Evolutionary conservation across 2,888 invertebrate genomes (phyloP).

Genomic region (Acheta domesticus): DNA sequence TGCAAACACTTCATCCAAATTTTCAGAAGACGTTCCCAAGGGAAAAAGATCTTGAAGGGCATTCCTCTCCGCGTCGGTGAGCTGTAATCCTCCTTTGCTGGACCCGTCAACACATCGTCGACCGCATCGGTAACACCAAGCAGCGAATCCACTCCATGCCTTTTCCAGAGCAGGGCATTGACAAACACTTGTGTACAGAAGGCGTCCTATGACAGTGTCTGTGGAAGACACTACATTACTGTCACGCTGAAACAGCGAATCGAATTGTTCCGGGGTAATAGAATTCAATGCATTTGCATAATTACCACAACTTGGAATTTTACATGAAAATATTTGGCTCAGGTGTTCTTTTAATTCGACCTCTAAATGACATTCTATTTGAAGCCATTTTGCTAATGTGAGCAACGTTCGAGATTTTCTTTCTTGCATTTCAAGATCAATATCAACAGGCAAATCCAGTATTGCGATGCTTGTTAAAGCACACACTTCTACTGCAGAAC

Average conservation of each 20-base stretch:
- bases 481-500: background rate
- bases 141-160: conserved; percentile 84
- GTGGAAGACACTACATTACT: conserved; percentile 62
- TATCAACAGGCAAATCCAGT: conserved; percentile 51
- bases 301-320: too few species aligned
- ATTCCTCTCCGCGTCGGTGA: conserved; percentile 63
- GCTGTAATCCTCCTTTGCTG: conserved; percentile 59
- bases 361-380: conserved; percentile 44
- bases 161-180: conserved; percentile 78
- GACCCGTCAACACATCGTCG: conserved; percentile 74
- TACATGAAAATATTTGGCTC: too few species aligned
- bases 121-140: conserved; percentile 79
- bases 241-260: conserved; percentile 44
- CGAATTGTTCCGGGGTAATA: background rate
- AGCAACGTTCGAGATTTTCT: conserved; percentile 67
- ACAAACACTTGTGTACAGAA: conserved; percentile 75
- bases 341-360: background rate
- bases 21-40: conserved; percentile 53
- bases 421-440: conserved; percentile 59
- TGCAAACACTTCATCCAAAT: conserved; percentile 60
- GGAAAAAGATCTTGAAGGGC: conserved; percentile 62
- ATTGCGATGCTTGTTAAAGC: conserved; percentile 39
- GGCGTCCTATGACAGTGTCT: conserved; percentile 74
- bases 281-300: too few species aligned
- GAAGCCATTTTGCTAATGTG: conserved; percentile 75